phyloP scores from a whole-genome alignment of 2,113 vertebrate genomes.

The Alligator sinensis region DNA sequence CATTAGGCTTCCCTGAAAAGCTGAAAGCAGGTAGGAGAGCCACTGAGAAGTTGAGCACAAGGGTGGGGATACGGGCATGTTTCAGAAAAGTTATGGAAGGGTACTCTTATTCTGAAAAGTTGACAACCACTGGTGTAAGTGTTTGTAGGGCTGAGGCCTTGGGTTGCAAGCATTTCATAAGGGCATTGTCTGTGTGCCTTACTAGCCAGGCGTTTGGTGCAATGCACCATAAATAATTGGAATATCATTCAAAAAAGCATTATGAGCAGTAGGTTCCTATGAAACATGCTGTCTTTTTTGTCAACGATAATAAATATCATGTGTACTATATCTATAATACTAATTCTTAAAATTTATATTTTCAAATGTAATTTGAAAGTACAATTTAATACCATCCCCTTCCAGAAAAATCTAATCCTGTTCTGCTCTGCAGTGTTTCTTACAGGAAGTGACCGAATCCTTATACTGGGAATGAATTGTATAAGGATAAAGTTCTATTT shows the following conservation, averaged over 20 bases:
- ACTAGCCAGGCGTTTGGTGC: background rate
- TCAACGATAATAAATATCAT: too few species aligned
- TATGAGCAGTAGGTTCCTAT: background rate
- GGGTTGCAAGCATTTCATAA: background rate
- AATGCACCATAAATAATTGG: background rate
- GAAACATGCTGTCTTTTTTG: background rate
- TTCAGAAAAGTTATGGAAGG: too few species aligned
- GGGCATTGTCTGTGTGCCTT: background rate
- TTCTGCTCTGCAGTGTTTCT: constrained; percentile 81
- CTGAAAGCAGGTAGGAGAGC: too few species aligned
- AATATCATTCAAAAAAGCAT: background rate
- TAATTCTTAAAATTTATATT: background rate
- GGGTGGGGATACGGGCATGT: too few species aligned
- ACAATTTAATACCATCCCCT: background rate
- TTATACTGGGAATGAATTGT: constrained; percentile 71
- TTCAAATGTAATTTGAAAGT: background rate
- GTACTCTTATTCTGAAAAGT: too few species aligned
- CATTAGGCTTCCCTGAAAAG: too few species aligned
- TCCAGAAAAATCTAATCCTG: background rate
- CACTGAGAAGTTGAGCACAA: too few species aligned
- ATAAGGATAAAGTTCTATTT: constrained; percentile 76
- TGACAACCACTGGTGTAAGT: background rate
- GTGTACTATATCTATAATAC: background rate
- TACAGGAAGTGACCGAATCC: constrained; percentile 80
- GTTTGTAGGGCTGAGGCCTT: background rate